Base-by-base conservation (phyloP, 2,797 vertebrate genomes). In the Nothura maculosa region DNA sequence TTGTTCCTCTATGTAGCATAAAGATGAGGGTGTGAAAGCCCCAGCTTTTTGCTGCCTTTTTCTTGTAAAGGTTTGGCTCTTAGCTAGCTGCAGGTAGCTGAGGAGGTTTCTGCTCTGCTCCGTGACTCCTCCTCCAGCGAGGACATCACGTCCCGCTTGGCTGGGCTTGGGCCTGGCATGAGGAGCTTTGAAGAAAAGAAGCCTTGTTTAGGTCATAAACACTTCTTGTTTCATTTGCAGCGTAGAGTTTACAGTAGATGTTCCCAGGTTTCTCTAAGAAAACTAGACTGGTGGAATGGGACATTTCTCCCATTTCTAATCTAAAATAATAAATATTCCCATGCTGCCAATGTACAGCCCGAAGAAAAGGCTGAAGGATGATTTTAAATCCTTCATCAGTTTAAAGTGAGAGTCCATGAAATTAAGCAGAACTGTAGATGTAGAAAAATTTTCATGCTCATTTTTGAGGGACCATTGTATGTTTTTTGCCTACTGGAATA, bases 1-100 rank as follows among this genome's bases (percentile, higher is more conserved):
- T 78, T 72, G 5, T 52, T 67, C 14, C 63, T 22, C n/a, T 20
- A 11, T 6, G 0, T 27, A 0, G 0, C 24, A 15, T 30, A 3
- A 8, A 47, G 76, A 32, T 32, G 32, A 19, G 2, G 0, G 11
- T 50, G n/a, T 0, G 0, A 28, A 32, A 9, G 7, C 19, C 58
- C 0, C 1, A 28, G 57, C 28, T 32, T 22, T 50, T 21, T 14
- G 7, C 6, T 19, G 36, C 30, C 14, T 10, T 55, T 55, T 55
- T n/a, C 54, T 20, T n/a, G 54, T n/a, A n/a, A 9, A 12, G 21
- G 4, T 45, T 10, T 42, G 15, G 1, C 0, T n/a, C 50, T 8
- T 70, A 54, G 24, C 40, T 54, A n/a, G 32, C 30, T 55, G 52
- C 52, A 55, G 18, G 54, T 55, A 55, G 30, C 30, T 55, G 8